Evolutionary conservation across 2,797 vertebrate species (phyloP), one percentile per base, ranked within the genome.

Genomic region (Ataeniobius toweri): DNA sequence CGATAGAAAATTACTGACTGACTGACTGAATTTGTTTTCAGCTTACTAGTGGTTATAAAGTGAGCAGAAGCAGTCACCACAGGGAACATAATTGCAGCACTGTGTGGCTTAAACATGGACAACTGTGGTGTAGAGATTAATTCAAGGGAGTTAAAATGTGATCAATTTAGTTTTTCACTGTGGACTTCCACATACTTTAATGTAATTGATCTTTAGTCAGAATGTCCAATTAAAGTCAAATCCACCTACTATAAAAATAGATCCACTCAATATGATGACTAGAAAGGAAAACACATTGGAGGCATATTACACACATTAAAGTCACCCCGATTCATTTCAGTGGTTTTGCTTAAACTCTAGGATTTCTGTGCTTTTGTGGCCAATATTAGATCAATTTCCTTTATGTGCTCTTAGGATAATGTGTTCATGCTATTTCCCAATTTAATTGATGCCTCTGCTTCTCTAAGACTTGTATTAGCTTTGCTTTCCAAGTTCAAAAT

Each of bases 401-500:
- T 77, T 72, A 68, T 50, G 73, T 53, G 77, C 58, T 36, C 31
- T 5, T 68, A 50, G 69, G 61, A 14, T 75, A 75, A 75, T 70
- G 67, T 63, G 73, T 78, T 74, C 76, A 53, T 69, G 59, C 73
- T 74, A 56, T 59, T 73, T 41, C 61, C 48, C 39, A 50, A 41
- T 69, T 85, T n/a, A 36, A 44, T n/a, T 26, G n/a, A 53, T 82
- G 53, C 76, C 77, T 76, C 55, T 77, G 73, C 46, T 68, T 28
- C 72, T 63, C 70, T 26, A 13, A 41, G 39, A 36, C 72, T 73
- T 68, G 51, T 26, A 69, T 83, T 61, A 82, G 74, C 63, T 58
- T 44, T 68, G 67, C 39, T 76, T 1, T 75, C 58, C 24, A 36
- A 76, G 68, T 79, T 78, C 73, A 77, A 71, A 86, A 68, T 79